phyloP scores from a whole-genome alignment of 2,113 vertebrate species.

The Leucosticte australis region DNA sequence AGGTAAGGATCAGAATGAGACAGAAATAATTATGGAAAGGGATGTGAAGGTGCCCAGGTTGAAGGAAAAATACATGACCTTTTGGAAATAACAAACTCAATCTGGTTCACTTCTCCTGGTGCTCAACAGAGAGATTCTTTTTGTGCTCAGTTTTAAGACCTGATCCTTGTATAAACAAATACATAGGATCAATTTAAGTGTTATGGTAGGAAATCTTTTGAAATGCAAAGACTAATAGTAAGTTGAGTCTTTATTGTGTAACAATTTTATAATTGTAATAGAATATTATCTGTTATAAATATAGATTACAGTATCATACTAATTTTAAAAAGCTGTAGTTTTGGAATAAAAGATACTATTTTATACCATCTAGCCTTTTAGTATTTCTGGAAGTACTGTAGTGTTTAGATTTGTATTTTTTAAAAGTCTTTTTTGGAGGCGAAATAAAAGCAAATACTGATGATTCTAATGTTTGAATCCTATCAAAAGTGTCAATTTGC shows the following conservation, averaged over 20 bases:
- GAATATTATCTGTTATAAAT: background rate
- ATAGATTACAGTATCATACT: background rate
- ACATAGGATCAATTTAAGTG: background rate
- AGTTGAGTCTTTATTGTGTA: background rate
- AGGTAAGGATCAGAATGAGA: background rate
- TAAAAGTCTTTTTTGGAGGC: background rate
- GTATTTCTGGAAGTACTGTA: background rate
- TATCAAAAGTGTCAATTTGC: constrained; percentile 69
- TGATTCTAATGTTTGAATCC: constrained; percentile 44
- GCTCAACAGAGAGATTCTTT: background rate
- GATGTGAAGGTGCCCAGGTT: background rate
- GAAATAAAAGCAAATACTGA: background rate
- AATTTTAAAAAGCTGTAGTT: background rate
- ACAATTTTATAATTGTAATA: background rate
- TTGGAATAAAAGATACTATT: background rate
- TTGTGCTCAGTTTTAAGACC: background rate
- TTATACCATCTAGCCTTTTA: background rate
- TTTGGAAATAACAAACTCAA: background rate
- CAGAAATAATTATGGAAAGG: background rate
- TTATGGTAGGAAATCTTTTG: background rate
- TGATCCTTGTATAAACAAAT: background rate
- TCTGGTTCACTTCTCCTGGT: background rate
- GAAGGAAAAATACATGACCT: background rate
- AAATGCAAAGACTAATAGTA: background rate
- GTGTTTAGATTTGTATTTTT: constrained; percentile 30